phyloP scores from a whole-genome alignment of 2,113 vertebrate species.

The Neoarius graeffei region DNA sequence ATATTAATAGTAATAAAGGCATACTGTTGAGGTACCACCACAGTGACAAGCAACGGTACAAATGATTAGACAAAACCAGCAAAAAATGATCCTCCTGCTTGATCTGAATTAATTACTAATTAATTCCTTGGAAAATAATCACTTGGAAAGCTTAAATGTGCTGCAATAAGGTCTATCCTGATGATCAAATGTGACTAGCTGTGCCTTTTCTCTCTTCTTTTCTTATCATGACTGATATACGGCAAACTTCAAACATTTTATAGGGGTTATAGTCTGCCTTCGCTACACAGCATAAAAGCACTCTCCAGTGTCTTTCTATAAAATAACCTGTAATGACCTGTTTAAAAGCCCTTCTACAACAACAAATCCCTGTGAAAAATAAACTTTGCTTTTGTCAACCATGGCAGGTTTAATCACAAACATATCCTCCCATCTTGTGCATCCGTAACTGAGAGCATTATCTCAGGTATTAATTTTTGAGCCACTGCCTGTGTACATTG shows the following conservation, averaged over 20 bases:
- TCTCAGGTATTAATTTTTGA: conserved; percentile 25
- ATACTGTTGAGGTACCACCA: not conserved
- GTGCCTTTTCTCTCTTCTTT: not conserved
- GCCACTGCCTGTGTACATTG: conserved; percentile 19
- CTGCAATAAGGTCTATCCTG: too few species aligned
- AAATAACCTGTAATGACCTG: conserved; percentile 11
- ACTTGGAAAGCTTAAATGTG: not conserved
- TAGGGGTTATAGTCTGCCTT: conserved; percentile 14
- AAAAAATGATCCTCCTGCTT: not conserved
- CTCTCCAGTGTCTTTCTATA: not conserved
- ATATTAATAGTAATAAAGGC: not conserved
- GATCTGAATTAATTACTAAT: not conserved
- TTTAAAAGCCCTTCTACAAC: not conserved
- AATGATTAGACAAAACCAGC: not conserved
- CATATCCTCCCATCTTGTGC: not conserved
- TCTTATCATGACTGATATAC: not conserved
- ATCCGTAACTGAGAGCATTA: conserved; percentile 34
- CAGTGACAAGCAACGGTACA: not conserved
- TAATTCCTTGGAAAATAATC: not conserved
- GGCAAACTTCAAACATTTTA: not conserved
- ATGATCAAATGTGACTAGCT: not conserved
- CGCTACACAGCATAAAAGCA: not conserved
- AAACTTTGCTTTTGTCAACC: conserved; percentile 1
- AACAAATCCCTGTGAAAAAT: not conserved
- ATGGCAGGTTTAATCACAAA: not conserved